phyloP scores from a whole-genome alignment of 2,113 vertebrate genomes.

The Tragelaphus imberbis region DNA sequence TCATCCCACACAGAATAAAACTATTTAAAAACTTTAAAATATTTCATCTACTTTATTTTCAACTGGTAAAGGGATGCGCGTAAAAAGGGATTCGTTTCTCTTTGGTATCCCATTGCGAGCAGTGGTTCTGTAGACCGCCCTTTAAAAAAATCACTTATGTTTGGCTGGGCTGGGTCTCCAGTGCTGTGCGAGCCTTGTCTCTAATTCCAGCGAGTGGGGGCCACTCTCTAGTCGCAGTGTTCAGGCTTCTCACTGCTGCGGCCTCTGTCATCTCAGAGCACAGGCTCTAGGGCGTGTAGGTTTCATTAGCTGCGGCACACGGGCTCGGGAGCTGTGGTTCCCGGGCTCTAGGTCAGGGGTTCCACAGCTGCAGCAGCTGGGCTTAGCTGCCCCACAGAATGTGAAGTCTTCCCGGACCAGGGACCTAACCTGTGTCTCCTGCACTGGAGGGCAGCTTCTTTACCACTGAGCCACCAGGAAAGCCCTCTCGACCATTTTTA shows the following conservation, averaged over 20 bases:
- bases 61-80: accelerated
- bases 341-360: background rate
- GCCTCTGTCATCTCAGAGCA: background rate
- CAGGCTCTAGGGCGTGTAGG: background rate
- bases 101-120: accelerated
- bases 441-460: background rate
- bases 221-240: background rate
- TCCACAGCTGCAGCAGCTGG: background rate
- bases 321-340: background rate
- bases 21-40: background rate
- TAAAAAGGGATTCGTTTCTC: accelerated
- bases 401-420: background rate
- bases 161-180: background rate
- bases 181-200: background rate
- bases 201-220: background rate
- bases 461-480: background rate
- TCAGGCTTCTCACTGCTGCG: background rate
- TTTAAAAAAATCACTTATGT: background rate
- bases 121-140: background rate
- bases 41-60: background rate
- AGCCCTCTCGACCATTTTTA: background rate
- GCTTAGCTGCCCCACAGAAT: background rate
- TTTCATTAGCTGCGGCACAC: background rate
- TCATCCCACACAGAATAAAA: background rate
- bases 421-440: background rate